These are phyloP conservation scores for Nebria brevicollis DNA, from an alignment of 2,888 invertebrate genomes.

Conservation along the genomic window DNA sequence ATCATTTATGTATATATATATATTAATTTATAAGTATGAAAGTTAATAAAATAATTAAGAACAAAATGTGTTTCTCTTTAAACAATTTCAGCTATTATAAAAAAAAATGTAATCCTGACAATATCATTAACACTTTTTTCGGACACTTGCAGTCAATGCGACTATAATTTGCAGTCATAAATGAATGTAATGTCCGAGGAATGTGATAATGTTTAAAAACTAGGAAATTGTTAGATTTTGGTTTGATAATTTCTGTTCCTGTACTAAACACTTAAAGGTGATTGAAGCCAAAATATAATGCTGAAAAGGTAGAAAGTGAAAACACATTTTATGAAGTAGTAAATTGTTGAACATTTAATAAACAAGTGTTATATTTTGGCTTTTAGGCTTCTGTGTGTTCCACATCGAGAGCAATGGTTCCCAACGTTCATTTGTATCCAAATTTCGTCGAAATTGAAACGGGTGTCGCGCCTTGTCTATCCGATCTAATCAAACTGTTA, in stretches of 20 bases:
- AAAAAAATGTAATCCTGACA: slow-evolving; percentile 23
- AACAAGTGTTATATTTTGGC: slow-evolving; percentile 12
- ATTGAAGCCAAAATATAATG: slow-evolving; percentile 9
- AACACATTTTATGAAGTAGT: background rate
- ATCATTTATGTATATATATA: background rate
- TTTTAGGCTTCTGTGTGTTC: slow-evolving; percentile 32
- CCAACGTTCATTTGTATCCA: slow-evolving; percentile 64
- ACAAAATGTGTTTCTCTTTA: slow-evolving; percentile 27
- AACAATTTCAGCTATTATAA: slow-evolving; percentile 3
- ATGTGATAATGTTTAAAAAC: too few species aligned
- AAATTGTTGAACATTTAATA: background rate
- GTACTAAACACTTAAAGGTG: background rate
- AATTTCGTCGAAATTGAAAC: slow-evolving; percentile 66
- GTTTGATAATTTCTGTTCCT: background rate
- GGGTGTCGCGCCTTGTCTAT: slow-evolving; percentile 57
- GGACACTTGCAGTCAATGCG: too few species aligned
- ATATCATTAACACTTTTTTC: background rate
- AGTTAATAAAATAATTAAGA: slow-evolving; percentile 6
- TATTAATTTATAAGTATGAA: background rate
- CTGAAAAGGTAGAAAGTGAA: background rate
- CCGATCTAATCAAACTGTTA: slow-evolving; percentile 48
- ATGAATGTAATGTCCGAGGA: too few species aligned
- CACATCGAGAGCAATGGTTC: slow-evolving; percentile 38
- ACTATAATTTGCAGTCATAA: too few species aligned
- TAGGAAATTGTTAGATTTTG: too few species aligned